Conservation (phyloP, 2,888 invertebrate species). For the Pharmacophagus antenor region DNA sequence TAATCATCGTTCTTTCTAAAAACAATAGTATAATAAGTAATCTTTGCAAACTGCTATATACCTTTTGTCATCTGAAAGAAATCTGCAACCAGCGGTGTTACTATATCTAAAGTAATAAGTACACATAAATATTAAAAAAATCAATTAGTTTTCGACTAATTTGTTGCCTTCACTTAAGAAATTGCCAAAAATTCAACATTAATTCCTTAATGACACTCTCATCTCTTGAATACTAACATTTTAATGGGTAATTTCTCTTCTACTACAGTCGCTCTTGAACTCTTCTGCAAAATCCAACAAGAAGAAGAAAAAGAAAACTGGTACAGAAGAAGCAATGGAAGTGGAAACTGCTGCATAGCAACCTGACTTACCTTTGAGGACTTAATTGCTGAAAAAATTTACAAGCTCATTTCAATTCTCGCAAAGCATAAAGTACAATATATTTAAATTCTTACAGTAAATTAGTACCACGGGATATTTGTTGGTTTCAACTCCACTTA, state of each 20-base stretch:
- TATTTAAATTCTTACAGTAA: conserved; percentile 14
- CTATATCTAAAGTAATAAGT: too few relatives aligned
- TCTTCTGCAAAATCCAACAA: conserved; percentile 91
- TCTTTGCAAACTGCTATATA: too few relatives aligned
- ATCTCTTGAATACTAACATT: too few relatives aligned
- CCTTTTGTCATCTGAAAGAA: too few relatives aligned
- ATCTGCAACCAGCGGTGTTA: too few relatives aligned
- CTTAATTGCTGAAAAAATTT: conserved; percentile 30
- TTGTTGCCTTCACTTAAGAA: too few relatives aligned
- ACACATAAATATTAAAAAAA: too few relatives aligned
- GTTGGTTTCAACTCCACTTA: conserved; percentile 10
- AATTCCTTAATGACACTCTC: too few relatives aligned
- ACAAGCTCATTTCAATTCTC: conserved; percentile 26
- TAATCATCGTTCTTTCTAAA: too few relatives aligned
- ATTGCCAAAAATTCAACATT: too few relatives aligned
- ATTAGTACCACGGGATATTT: conserved; percentile 1
- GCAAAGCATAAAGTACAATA: conserved; percentile 27
- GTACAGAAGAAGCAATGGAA: conserved; percentile 81
- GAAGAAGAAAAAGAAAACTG: conserved; percentile 94
- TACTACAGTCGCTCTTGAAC: conserved; percentile 84
- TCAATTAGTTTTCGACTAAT: too few relatives aligned
- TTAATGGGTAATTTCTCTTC: conserved; percentile 2
- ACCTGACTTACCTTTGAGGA: conserved; percentile 23
- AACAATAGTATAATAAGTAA: too few relatives aligned
- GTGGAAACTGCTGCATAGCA: conserved; percentile 79